phyloP scores from a whole-genome alignment of 2,888 invertebrate genomes.

The Hedychridium roseum region DNA sequence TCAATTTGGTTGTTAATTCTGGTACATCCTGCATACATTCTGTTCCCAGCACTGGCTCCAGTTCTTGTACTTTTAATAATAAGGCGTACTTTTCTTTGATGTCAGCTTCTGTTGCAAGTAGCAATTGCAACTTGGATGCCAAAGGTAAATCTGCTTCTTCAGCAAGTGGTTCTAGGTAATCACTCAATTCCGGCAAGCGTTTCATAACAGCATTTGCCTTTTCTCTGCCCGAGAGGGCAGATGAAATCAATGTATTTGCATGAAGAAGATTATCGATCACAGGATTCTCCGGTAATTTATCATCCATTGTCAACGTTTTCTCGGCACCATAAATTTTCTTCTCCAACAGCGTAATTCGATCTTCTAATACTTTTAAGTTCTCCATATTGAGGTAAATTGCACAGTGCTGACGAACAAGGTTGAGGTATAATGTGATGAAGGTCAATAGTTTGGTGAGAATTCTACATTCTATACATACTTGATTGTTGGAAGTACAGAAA shows the following conservation, averaged over 20 bases:
- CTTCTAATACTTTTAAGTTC: slow-evolving; percentile 61
- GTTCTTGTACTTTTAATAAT: slow-evolving; percentile 59
- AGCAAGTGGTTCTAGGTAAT: slow-evolving; percentile 63
- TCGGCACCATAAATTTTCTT: slow-evolving; percentile 60
- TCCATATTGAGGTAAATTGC: no score
- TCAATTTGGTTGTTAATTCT: slow-evolving; percentile 62
- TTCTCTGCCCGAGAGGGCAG: slow-evolving; percentile 66
- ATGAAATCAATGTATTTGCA: slow-evolving; percentile 65
- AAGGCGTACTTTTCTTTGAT: slow-evolving; percentile 60
- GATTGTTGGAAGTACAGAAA: no score
- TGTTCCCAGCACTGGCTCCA: slow-evolving; percentile 62
- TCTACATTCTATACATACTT: no score
- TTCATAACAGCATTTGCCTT: slow-evolving; percentile 63
- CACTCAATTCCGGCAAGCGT: slow-evolving; percentile 64
- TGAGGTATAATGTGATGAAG: no score
- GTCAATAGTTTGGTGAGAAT: no score
- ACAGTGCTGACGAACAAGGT: no score
- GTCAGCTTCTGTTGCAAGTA: slow-evolving; percentile 64
- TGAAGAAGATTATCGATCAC: slow-evolving; percentile 64
- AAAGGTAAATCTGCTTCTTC: slow-evolving; percentile 63
- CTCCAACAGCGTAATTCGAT: slow-evolving; percentile 64
- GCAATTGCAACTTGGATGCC: slow-evolving; percentile 64
- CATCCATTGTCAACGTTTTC: slow-evolving; percentile 43
- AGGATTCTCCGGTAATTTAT: slow-evolving; percentile 50
- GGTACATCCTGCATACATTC: slow-evolving; percentile 62